Percentiles rank a stretch among this genome's conserved stretches.
Evolutionary conservation across 2,888 invertebrate genomes (phyloP).

Genomic region (Cephonodes hylas): DNA sequence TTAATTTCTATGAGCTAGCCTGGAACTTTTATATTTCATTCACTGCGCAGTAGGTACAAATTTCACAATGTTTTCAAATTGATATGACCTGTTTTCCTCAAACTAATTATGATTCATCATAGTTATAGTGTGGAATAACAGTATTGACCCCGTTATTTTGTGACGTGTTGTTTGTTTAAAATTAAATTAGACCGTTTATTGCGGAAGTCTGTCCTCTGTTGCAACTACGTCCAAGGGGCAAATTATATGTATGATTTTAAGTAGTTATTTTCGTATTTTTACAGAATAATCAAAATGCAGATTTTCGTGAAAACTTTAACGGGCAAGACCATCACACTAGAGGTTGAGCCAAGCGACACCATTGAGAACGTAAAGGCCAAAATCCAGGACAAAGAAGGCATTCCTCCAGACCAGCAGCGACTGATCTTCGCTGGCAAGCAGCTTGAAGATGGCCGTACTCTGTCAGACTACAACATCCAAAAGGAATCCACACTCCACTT

Average conservation of each 20-base stretch:
- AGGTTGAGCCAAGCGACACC: no score
- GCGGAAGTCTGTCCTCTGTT: not conserved
- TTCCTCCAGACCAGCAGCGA: no score
- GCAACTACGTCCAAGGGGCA: not conserved
- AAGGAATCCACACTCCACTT: no score
- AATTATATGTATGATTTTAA: not conserved
- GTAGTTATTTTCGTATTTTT: not conserved
- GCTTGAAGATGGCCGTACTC: no score
- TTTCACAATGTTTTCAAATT: slow-evolving; percentile 1
- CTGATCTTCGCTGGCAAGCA: no score
- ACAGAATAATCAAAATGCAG: slow-evolving; percentile 25
- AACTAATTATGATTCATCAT: not conserved
- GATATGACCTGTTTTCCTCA: not conserved
- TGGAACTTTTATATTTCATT: not conserved
- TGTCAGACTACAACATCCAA: no score
- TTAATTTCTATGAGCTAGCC: not conserved
- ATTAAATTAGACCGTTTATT: not conserved
- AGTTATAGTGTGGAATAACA: not conserved
- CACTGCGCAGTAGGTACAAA: not conserved
- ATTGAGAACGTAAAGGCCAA: no score
- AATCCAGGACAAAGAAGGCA: no score
- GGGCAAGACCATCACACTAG: no score
- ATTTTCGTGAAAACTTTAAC: slow-evolving; percentile 37
- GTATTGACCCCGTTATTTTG: not conserved
- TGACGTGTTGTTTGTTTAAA: not conserved